Conservation (phyloP, 1,140 invertebrate species). For the Neotoxoptera formosana region DNA sequence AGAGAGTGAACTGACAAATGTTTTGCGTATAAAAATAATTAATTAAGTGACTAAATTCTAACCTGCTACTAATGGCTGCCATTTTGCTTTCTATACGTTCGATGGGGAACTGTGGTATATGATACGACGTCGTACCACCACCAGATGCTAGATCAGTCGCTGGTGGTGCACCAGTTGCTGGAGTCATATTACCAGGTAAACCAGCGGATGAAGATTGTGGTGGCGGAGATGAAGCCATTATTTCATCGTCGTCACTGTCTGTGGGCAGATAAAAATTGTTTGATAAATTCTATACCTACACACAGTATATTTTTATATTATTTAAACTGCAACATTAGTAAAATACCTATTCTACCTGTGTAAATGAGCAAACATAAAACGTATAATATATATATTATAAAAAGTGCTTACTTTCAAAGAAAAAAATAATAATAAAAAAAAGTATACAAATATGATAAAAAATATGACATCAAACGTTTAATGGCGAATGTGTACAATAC, state of each 20-base stretch:
- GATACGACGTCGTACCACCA: constrained; percentile 76
- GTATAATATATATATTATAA: constrained; percentile 4
- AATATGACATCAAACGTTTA: background rate
- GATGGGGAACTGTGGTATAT: constrained; percentile 96
- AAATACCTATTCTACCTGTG: background rate
- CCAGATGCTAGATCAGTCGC: background rate
- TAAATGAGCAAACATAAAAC: background rate
- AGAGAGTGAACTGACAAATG: too few species aligned
- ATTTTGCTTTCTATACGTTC: constrained; percentile 92
- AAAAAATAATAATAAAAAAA: background rate
- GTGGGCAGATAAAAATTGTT: background rate
- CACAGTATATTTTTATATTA: background rate
- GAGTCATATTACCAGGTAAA: background rate
- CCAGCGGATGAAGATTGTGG: background rate
- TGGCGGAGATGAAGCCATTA: constrained; percentile 39
- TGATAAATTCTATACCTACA: background rate
- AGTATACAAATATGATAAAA: background rate
- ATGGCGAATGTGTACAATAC: background rate
- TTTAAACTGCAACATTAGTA: background rate
- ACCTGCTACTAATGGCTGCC: constrained; percentile 53
- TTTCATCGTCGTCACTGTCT: constrained; percentile 51
- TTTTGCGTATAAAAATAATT: background rate
- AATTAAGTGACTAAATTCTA: background rate
- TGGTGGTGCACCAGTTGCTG: background rate
- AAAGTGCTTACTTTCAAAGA: background rate